Conservation (phyloP, 2,113 vertebrate species). For the Tupaia chinensis region DNA sequence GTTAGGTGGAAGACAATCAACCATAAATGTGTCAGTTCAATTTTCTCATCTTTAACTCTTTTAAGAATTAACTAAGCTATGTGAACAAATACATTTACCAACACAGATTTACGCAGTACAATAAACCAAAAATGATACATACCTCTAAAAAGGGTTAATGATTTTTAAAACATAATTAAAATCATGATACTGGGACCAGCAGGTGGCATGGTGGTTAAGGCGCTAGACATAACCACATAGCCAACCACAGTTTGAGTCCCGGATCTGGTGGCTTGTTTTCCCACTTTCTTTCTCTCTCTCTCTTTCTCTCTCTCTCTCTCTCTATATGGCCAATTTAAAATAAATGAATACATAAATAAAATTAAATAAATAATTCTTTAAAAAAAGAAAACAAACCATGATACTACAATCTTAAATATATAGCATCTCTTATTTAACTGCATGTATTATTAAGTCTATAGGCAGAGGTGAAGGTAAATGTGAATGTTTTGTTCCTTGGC, state of each 20-base stretch:
- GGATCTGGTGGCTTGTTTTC: too few species aligned
- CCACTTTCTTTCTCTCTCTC: too few species aligned
- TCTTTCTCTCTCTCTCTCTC: too few species aligned
- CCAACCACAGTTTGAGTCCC: too few species aligned
- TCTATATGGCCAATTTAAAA: too few species aligned
- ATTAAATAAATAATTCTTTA: too few species aligned
- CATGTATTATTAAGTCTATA: conserved; percentile 54
- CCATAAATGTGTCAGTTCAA: conserved; percentile 41
- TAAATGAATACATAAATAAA: too few species aligned
- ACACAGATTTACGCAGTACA: conserved; percentile 8
- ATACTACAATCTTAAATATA: conserved; percentile 19
- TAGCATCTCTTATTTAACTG: background rate
- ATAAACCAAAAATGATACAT: conserved; percentile 26
- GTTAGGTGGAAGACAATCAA: background rate
- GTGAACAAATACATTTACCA: conserved; percentile 3
- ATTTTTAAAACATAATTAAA: background rate
- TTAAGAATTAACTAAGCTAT: conserved; percentile 19
- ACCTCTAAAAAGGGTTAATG: background rate
- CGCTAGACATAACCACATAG: too few species aligned
- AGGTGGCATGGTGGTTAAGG: too few species aligned
- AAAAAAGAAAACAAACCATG: background rate
- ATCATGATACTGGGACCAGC: too few species aligned
- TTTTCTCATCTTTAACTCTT: conserved; percentile 38
- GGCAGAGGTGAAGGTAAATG: background rate
- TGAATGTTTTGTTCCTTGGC: background rate